phyloP scores from a whole-genome alignment of 1,140 invertebrate genomes.

The Hyphantria cunea region DNA sequence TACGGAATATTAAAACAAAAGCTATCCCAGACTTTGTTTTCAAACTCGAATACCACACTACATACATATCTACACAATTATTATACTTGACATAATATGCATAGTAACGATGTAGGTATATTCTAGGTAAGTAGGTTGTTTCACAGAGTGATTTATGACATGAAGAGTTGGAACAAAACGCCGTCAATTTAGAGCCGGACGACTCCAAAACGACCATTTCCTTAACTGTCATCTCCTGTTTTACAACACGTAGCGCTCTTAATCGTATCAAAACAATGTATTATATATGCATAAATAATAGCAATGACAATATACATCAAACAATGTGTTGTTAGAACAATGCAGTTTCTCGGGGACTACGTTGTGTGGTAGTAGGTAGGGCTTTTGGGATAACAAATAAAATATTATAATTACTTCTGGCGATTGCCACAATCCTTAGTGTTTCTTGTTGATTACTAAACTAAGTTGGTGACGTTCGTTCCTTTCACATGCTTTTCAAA shows the following conservation, averaged over 20 bases:
- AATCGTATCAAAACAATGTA: constrained; percentile 12
- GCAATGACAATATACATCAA: constrained; percentile 11
- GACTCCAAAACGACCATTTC: constrained; percentile 45
- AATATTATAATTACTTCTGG: no score
- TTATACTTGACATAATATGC: no score
- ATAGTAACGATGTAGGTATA: no score
- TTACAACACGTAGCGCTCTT: constrained; percentile 21
- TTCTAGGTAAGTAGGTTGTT: constrained; percentile 7
- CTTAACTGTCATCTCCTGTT: constrained; percentile 29
- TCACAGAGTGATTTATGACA: constrained; percentile 28
- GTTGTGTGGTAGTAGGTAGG: constrained; percentile 3
- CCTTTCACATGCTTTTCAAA: constrained; percentile 30
- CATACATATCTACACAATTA: no score
- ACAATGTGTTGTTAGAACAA: constrained; percentile 29
- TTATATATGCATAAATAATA: constrained; percentile 3
- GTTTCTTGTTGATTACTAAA: constrained; percentile 14
- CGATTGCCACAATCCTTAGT: no score
- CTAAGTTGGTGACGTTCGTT: constrained; percentile 31
- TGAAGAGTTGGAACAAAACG: constrained; percentile 24
- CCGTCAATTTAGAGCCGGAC: constrained; percentile 44
- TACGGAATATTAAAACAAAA: no score
- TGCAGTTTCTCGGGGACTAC: constrained; percentile 36
- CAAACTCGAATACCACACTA: neutral
- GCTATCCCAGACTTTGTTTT: no score
- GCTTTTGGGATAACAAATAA: neutral